Percentiles rank a stretch among this genome's conserved stretches.
Conservation (phyloP, 2,888 invertebrate genomes). For the Galerucella calmariensis region DNA sequence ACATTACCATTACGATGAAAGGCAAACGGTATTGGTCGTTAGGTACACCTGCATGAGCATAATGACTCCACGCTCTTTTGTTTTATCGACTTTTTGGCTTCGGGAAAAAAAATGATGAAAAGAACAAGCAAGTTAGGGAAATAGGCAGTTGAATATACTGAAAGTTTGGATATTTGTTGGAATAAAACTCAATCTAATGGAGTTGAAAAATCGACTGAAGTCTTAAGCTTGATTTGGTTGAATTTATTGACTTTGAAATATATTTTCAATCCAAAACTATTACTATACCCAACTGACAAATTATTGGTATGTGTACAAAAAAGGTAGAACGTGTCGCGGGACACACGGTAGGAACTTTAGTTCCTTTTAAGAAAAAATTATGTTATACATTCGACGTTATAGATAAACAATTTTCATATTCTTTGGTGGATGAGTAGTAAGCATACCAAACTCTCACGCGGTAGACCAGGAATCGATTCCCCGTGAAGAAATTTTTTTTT, state of each 20-base stretch:
- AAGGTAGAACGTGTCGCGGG: no score
- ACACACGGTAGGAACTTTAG: no score
- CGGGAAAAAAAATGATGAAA: constrained; percentile 4
- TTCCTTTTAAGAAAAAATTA: no score
- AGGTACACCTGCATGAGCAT: constrained; percentile 40
- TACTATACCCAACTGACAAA: no score
- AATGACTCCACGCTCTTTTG: constrained; percentile 35
- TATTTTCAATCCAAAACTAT: neutral
- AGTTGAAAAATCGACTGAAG: neutral
- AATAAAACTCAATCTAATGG: constrained; percentile 15
- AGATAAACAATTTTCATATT: no score
- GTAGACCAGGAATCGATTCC: no score
- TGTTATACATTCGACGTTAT: no score
- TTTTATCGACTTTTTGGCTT: constrained; percentile 28
- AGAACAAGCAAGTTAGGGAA: neutral
- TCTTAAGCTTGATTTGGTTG: neutral
- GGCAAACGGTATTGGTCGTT: constrained; percentile 40
- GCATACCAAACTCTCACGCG: no score
- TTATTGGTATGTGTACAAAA: no score
- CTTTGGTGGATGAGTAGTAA: no score
- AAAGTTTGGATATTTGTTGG: constrained; percentile 13
- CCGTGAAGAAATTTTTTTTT: no score
- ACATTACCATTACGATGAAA: constrained; percentile 34
- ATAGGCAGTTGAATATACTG: constrained; percentile 22
- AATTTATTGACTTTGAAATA: neutral